These are phyloP conservation scores for Ispidina picta DNA, from an alignment of 2,797 vertebrate species.

Conservation along the genomic window DNA sequence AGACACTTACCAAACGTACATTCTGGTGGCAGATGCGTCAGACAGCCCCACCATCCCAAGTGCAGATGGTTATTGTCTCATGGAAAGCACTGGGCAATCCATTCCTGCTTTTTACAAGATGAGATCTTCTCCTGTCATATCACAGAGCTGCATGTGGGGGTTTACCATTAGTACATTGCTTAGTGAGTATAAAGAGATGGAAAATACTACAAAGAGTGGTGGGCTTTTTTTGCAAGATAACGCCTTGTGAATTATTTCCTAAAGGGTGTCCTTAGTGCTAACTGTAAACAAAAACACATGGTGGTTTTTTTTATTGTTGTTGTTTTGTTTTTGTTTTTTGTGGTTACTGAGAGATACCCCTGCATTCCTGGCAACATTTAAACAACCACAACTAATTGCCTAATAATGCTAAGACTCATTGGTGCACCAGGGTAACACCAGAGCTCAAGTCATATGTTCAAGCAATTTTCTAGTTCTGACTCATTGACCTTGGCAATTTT, in stretches of 20 bases:
- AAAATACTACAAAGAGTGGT: neutral
- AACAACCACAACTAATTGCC: neutral
- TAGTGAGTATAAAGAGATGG: neutral
- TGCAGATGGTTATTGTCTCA: neutral
- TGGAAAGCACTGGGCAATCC: rapidly evolving
- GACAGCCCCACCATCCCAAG: neutral
- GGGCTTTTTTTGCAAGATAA: neutral
- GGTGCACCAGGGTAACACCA: neutral
- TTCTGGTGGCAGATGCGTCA: neutral
- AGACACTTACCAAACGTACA: neutral
- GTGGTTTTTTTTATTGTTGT: neutral
- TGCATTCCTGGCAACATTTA: neutral
- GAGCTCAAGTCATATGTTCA: neutral
- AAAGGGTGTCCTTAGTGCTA: neutral
- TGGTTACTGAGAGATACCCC: neutral
- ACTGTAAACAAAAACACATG: neutral
- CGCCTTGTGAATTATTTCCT: neutral
- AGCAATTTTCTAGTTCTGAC: neutral
- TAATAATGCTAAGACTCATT: neutral
- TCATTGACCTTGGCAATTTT: neutral
- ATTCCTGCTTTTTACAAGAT: neutral
- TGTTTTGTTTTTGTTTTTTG: neutral
- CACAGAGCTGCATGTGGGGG: neutral
- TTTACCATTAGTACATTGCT: neutral
- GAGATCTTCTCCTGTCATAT: neutral